A percentile compares a stretch with the other conserved stretches of the same genome.
phyloP scores from a whole-genome alignment of 37 sponge, comb jelly and placozoan species.

The Oopsacas minuta region DNA sequence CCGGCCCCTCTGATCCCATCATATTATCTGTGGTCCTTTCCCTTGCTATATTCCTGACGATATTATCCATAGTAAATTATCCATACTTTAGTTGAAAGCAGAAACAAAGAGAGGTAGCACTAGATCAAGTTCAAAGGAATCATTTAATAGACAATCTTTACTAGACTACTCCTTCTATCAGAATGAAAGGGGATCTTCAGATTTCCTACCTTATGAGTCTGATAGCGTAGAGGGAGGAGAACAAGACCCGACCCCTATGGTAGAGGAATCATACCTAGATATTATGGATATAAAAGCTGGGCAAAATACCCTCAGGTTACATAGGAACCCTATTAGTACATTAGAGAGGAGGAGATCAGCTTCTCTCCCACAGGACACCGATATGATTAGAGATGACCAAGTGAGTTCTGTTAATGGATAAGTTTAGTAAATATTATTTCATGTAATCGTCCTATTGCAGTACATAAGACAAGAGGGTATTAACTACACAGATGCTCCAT shows the following conservation, averaged over 20 bases:
- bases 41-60: too few species aligned
- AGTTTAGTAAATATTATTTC: too few species aligned
- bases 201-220: not conserved
- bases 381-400: not conserved
- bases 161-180: not conserved
- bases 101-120: not conserved
- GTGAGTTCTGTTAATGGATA: too few species aligned
- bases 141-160: not conserved
- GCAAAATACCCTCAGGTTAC: not conserved
- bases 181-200: not conserved
- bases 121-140: not conserved
- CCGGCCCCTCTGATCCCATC: too few species aligned
- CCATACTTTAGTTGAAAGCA: not conserved
- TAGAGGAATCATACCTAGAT: conserved; percentile 2
- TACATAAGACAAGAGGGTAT: too few species aligned
- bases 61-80: too few species aligned
- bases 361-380: not conserved
- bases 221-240: not conserved
- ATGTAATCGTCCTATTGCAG: too few species aligned
- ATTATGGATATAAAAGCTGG: conserved; percentile 12
- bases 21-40: too few species aligned
- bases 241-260: not conserved
- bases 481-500: not conserved
- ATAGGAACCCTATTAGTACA: not conserved
- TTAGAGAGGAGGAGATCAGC: not conserved